Evolutionary conservation across 1,140 invertebrate genomes (phyloP), one percentile per base, ranked within the genome.

Genomic region (Lycorma delicatula): DNA sequence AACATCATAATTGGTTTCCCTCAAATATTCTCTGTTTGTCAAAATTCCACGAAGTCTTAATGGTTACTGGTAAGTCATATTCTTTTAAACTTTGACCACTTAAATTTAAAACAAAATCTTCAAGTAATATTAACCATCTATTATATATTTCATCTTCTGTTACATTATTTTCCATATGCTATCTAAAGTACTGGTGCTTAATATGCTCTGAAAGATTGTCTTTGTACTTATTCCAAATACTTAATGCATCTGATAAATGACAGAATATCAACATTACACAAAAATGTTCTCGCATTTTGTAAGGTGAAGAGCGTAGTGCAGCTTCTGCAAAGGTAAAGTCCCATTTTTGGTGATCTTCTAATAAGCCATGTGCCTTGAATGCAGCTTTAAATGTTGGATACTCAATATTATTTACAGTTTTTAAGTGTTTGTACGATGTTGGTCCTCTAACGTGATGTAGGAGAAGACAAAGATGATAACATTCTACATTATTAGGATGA

Each of bases 251-350:
- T 4, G n/a, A 5, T 20, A 55, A 13, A 25, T 55, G 53, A 13
- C 3, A 55, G 44, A 55, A 55, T 34, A 55, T 34, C 27, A 55
- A 44, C 23, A 55, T 55, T 6, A 44, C 25, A 5, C 20, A 16
- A 16, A 55, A 44, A 5, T 47, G 36, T 25, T 55, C 53, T 7
- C 53, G 53, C 3, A 27, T 44, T 22, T 44, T 44, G 16, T 6
- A 22, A 11, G 34, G 34, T 6, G 34, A 49, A 25, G 20, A 11
- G n/a, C 29, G 38, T 16, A 53, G 34, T 7, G 38, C 29, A 36
- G 28, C 47, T 36, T 36, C 31, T 26, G 7, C 23, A 31, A 53
- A 31, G 18, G n/a, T n/a, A n/a, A n/a, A n/a, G n/a, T n/a, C n/a
- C n/a, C n/a, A n/a, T n/a, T n/a, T n/a, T n/a, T n/a, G n/a, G n/a